Evolutionary conservation across 2,888 invertebrate genomes (phyloP).

Genomic region (Caenorhabditis plicata): DNA sequence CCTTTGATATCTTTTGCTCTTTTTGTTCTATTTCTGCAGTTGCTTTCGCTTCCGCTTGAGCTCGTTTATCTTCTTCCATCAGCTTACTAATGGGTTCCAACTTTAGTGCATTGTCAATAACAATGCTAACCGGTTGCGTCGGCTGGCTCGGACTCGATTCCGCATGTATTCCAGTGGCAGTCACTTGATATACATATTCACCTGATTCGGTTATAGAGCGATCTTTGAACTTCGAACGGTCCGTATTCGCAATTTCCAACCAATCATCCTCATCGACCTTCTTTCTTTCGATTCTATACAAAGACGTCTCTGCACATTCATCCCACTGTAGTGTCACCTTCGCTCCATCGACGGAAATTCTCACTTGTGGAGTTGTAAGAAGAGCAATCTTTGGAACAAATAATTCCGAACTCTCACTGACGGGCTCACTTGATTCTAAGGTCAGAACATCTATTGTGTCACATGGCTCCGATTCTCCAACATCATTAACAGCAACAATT

Average conservation of each 20-base stretch:
- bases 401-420: conserved; percentile 27
- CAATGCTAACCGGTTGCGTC: conserved; percentile 28
- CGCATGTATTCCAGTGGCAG: conserved; percentile 39
- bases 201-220: conserved; percentile 52
- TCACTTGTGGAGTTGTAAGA: conserved; percentile 36
- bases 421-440: conserved; percentile 27
- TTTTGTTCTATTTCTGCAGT: conserved; percentile 3
- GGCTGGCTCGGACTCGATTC: conserved; percentile 34
- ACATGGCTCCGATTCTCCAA: conserved; percentile 53
- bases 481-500: conserved; percentile 53
- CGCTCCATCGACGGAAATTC: conserved; percentile 33
- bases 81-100: conserved; percentile 3
- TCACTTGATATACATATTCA: conserved; percentile 52
- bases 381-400: conserved; percentile 41
- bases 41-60: neutral
- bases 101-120: conserved; percentile 13
- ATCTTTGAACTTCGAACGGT: conserved; percentile 50
- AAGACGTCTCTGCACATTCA: conserved; percentile 38
- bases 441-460: conserved; percentile 54
- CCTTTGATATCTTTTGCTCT: neutral
- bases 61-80: conserved; percentile 5
- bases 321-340: conserved; percentile 46
- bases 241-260: conserved; percentile 59
- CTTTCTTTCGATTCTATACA: conserved; percentile 39
- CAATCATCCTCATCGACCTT: conserved; percentile 42